Evolutionary conservation across 2,113 vertebrate genomes (phyloP).

Genomic region (Bubo blakistoni): DNA sequence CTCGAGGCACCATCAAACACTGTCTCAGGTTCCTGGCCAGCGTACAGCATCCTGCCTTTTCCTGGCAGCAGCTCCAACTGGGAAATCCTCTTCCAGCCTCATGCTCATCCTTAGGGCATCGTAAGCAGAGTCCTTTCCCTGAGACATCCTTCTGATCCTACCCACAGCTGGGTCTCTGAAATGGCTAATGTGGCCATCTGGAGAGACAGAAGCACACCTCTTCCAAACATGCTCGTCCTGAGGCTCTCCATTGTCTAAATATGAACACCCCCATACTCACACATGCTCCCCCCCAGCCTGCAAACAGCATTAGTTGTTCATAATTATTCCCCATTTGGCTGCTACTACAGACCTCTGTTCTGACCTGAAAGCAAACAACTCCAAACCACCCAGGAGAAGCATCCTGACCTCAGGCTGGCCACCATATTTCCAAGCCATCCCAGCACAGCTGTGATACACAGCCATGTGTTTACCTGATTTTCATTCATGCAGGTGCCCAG

Average conservation of each 20-base stretch:
- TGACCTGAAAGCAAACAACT: not conserved
- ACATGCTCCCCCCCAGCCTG: not conserved
- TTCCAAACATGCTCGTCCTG: not conserved
- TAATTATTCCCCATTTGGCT: not conserved
- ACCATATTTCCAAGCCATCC: rapidly evolving
- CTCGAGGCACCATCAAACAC: not conserved
- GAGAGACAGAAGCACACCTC: not conserved
- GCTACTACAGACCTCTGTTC: not conserved
- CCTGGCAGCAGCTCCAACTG: not conserved
- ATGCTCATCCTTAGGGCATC: not conserved
- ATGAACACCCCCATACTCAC: not conserved
- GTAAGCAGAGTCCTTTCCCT: not conserved
- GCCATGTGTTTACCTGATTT: too few relatives aligned
- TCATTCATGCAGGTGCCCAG: not conserved
- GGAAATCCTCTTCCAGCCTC: not conserved
- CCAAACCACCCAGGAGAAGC: not conserved
- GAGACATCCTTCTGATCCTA: not conserved
- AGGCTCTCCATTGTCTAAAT: not conserved
- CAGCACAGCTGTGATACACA: not conserved
- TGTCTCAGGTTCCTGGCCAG: not conserved
- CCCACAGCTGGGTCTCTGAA: not conserved
- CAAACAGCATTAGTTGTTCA: not conserved
- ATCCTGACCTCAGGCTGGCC: not conserved
- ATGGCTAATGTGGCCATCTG: not conserved
- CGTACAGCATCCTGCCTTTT: not conserved